Base-by-base conservation (phyloP, 2,113 vertebrate genomes). In the Nesogale talazaci region DNA sequence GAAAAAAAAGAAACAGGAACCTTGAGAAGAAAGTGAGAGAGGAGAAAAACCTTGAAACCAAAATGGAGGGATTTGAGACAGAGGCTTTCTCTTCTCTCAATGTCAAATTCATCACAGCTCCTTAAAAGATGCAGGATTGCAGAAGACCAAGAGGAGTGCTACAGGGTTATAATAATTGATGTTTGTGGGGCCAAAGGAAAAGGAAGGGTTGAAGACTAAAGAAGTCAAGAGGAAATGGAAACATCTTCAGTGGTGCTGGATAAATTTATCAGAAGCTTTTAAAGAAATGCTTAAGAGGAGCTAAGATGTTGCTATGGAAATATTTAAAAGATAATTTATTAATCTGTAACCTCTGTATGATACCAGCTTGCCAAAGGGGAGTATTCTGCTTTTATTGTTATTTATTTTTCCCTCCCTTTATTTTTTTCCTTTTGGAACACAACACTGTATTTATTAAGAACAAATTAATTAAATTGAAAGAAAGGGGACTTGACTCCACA, bases 271-370 rank as follows among this genome's bases (percentile, higher is more conserved):
- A 96, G 94, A 97, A 95, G 95, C 97, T 96, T 97, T 97, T 97
- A 97, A 96, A 96, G 96, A 95, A 96, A 95, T 93, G 96, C 97
- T 97, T 97, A 97, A 97, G 95, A 97, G 96, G 96, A 96, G 95
- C 96, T 96, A 96, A 97, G 95, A 93, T 75, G 97, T 97, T 97
- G 95, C 97, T 97, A 97, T 97, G 97, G 97, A 96, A 96, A 97
- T 97, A 95, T 95, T 95, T 97, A 96, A 97, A 97, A 97, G 96
- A 95, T 93, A 96, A 97, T 96, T 96, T 96, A 97, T 97, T 97
- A 61, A 97, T 97, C 96, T 91, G 93, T 95, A 97, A 97, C 97
- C 97, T 97, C 95, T 95, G 89, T 94, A 96, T 89, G 96, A 83
- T 95, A 94, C 93, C 85, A 94, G 96, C 96, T 93, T 95, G 95